Conservation (phyloP, 2,113 vertebrate genomes). For the Calyptommatus sinebrachiatus region DNA sequence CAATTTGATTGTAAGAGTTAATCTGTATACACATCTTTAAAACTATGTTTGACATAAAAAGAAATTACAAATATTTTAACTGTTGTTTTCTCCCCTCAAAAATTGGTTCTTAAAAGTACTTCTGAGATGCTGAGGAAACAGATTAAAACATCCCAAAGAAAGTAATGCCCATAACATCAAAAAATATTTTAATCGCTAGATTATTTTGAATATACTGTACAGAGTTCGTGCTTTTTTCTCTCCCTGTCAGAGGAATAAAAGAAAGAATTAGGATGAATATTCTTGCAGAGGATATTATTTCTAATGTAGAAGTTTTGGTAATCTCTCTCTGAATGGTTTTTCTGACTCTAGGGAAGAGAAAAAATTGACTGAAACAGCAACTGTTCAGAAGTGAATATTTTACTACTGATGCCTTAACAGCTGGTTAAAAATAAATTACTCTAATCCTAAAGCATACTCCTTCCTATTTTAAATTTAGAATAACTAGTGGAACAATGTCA, state of each 20-base stretch:
- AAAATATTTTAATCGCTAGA: background rate
- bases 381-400: background rate
- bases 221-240: background rate
- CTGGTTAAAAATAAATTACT: background rate
- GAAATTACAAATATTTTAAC: background rate
- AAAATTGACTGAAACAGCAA: background rate
- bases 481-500: background rate
- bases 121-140: background rate
- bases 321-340: background rate
- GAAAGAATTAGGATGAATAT: background rate
- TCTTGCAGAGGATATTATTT: background rate
- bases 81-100: background rate
- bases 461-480: background rate
- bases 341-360: background rate
- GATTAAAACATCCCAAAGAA: no score
- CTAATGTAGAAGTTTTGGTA: background rate
- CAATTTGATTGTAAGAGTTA: background rate
- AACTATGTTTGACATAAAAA: background rate
- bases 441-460: background rate
- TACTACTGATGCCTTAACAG: background rate
- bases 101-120: background rate
- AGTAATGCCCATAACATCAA: background rate
- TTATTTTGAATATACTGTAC: background rate
- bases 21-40: background rate
- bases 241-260: background rate